Evolutionary conservation across 2,113 vertebrate species (phyloP).

Genomic region (Arizona elegans): DNA sequence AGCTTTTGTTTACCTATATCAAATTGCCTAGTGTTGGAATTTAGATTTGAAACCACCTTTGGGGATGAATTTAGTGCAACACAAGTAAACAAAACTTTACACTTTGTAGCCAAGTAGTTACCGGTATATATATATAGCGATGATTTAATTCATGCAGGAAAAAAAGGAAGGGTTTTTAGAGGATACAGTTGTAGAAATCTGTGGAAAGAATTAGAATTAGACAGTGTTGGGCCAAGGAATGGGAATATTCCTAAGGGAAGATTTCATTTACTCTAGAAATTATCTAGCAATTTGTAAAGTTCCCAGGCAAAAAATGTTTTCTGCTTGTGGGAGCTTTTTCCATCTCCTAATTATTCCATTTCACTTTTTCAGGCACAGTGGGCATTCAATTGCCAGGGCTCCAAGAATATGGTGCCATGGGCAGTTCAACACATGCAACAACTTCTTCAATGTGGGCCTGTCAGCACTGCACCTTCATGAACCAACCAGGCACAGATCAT

Average conservation of each 20-base stretch:
- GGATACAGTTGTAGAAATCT: not conserved
- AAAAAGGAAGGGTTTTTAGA: not conserved
- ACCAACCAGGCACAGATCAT: constrained; percentile 94
- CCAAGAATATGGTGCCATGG: constrained; percentile 83
- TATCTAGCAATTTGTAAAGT: not conserved
- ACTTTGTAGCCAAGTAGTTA: not conserved
- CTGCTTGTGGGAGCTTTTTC: not conserved
- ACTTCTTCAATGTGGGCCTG: constrained; percentile 92
- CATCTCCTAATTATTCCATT: not conserved
- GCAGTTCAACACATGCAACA: constrained; percentile 72
- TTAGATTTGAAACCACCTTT: accelerated
- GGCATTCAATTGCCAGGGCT: constrained; percentile 85
- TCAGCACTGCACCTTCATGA: constrained; percentile 98
- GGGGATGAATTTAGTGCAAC: not conserved
- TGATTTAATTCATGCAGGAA: not conserved
- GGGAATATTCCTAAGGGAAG: not conserved
- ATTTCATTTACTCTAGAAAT: not conserved
- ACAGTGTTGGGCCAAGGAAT: not conserved
- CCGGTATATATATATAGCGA: not conserved
- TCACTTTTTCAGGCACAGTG: constrained; percentile 80
- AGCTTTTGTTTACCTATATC: not conserved
- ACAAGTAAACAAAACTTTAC: not conserved
- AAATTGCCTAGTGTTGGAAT: not conserved
- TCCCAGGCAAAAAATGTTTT: not conserved
- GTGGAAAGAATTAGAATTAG: not conserved